Base-by-base conservation (phyloP, 1,140 invertebrate species). In the Papilio aristodemus region DNA sequence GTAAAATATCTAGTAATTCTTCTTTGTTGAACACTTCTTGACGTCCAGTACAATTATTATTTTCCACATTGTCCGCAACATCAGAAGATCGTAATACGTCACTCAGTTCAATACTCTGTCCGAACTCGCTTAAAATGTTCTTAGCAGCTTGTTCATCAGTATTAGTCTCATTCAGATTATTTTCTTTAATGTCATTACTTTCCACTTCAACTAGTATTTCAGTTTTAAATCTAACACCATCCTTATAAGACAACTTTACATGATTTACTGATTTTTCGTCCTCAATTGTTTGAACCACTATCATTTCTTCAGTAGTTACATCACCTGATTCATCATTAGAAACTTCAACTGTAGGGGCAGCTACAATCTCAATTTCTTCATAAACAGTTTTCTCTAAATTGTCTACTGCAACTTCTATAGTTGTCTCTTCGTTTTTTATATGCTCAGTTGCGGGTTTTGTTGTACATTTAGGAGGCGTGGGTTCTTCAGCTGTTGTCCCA, bases 11-110 rank as follows among this genome's bases (percentile, higher is more conserved):
- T 32, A 91, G 63, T 27, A 91, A 63, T 63, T 91, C 88, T 67
- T 90, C 86, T 72, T 91, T 91, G 77, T 91, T 91, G 74, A 90
- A 88, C 17, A 91, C 81, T 74, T 90, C 88, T 73, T 89, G 80
- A 63, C 78, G 79, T 7, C 68, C 43, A 60, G 78, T 57, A 70
- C 78, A 76, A 71, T 88, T 89, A 69, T 91, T 88, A 46, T 90
- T 91, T 70, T 89, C 87, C 22, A 71, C 59, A 71, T 76, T 79
- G 41, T 80, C 84, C 62, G 79, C 68, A 22, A 78, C 67, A 79
- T 84, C 81, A 36, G 84, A 84, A 27, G 86, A 79, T 9, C 79
- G 74, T 38, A 91, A 70, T 14, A 80, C 86, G 68, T 90, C 89
- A 84, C 81, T 89, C 32, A 90, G 76, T 76, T 91, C 86, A 75